Percentiles rank a stretch among this genome's conserved stretches.
phyloP scores from a whole-genome alignment of 2,113 vertebrate species.

The Nothocercus julius region DNA sequence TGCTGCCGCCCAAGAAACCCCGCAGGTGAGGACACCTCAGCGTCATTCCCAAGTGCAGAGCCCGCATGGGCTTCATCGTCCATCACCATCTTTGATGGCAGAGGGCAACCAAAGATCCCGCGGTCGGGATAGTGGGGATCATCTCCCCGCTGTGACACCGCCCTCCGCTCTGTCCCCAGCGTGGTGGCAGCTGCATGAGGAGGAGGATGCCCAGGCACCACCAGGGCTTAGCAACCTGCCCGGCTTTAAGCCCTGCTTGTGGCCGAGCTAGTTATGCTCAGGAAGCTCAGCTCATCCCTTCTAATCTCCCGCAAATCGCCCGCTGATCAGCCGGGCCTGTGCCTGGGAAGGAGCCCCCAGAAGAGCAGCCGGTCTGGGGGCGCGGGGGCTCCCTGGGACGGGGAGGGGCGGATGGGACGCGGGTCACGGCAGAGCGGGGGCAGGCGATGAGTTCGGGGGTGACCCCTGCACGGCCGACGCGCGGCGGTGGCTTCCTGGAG shows the following conservation, averaged over 20 bases:
- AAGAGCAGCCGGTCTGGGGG: no score
- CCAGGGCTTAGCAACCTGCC: constrained; percentile 1
- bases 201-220: not conserved
- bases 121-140: not conserved
- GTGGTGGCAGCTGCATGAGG: not conserved
- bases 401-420: no score
- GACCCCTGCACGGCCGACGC: no score
- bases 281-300: constrained; percentile 56
- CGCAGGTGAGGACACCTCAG: accelerated
- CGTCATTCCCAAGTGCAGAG: not conserved
- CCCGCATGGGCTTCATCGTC: not conserved
- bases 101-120: not conserved
- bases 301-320: constrained; percentile 4
- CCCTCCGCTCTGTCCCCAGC: not conserved
- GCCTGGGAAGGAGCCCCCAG: no score
- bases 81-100: not conserved
- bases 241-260: constrained; percentile 20
- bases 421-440: no score
- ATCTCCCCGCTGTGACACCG: not conserved
- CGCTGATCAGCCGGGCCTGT: not conserved
- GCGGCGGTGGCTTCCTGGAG: no score
- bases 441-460: no score
- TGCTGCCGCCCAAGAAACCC: not conserved
- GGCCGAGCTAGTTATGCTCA: constrained; percentile 33
- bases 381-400: no score